phyloP scores from a whole-genome alignment of 1,140 invertebrate genomes.

The Diachasmimorpha longicaudata region DNA sequence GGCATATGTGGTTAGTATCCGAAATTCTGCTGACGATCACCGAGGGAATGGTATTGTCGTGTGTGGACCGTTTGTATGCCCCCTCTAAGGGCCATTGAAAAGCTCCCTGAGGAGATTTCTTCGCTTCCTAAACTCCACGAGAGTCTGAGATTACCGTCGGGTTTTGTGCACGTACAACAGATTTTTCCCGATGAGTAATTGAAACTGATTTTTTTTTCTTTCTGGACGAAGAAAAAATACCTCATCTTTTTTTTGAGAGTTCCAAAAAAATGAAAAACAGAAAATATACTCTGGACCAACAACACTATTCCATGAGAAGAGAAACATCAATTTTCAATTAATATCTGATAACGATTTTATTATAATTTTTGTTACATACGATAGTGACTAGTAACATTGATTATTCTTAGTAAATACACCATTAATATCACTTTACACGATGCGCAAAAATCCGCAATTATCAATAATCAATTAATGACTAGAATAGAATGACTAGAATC shows the following conservation, averaged over 20 bases:
- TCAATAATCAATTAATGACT: background rate
- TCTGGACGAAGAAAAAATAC: background rate
- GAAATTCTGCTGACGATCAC: constrained; percentile 59
- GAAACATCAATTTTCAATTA: constrained; percentile 5
- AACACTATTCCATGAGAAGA: background rate
- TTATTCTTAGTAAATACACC: background rate
- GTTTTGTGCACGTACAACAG: constrained; percentile 34
- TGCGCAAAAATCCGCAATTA: background rate
- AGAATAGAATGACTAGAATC: background rate
- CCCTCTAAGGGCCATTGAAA: constrained; percentile 41
- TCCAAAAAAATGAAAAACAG: constrained; percentile 15
- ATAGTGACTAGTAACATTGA: constrained; percentile 19
- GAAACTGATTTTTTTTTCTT: constrained; percentile 52
- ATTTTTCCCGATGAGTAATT: constrained; percentile 45
- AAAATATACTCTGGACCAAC: too few relatives aligned
- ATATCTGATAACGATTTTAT: constrained; percentile 37
- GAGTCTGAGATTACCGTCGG: constrained; percentile 46
- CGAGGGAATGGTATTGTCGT: constrained; percentile 40
- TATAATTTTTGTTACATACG: constrained; percentile 31
- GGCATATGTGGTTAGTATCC: constrained; percentile 52
- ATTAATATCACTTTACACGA: constrained; percentile 1
- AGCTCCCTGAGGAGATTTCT: constrained; percentile 52
- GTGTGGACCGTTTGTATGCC: constrained; percentile 19
- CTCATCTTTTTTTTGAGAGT: background rate
- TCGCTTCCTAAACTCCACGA: constrained; percentile 37